Evolutionary conservation across 2,113 vertebrate species (phyloP).

Genomic region (Nansenia antarctica): DNA sequence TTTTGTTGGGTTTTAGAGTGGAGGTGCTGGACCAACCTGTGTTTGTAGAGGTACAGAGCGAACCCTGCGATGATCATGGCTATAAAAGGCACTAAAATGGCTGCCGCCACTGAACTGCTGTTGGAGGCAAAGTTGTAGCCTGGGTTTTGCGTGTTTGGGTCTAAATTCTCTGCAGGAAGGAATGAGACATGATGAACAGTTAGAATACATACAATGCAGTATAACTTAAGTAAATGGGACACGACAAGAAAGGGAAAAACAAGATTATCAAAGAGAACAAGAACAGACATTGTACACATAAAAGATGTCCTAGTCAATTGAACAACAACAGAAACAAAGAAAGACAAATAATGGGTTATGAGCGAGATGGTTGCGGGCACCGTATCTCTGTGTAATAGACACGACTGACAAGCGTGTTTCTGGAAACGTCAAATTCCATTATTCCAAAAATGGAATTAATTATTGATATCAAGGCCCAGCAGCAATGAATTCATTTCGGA

Average conservation of each 20-base stretch:
- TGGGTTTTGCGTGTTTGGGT: conserved; percentile 79
- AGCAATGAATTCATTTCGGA: conserved; percentile 58
- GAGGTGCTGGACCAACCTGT: no score
- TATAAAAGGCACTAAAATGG: conserved; percentile 99
- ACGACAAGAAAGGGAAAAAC: background rate
- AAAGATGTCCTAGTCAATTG: background rate
- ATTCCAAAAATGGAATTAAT: conserved; percentile 67
- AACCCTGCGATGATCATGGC: conserved; percentile 99
- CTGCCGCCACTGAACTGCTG: conserved; percentile 98
- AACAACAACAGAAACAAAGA: background rate
- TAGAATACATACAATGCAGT: background rate
- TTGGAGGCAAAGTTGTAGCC: conserved; percentile 95
- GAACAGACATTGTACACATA: background rate
- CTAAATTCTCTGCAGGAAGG: conserved; percentile 73
- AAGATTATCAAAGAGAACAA: background rate
- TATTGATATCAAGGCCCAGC: conserved; percentile 52
- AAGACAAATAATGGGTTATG: conserved; percentile 23
- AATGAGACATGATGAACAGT: background rate
- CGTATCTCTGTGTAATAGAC: conserved; percentile 25
- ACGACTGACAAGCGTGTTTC: conserved; percentile 24
- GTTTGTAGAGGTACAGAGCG: conserved; percentile 99
- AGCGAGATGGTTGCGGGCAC: conserved; percentile 8
- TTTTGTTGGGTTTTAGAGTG: no score
- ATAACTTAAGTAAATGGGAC: no score
- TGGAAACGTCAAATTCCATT: conserved; percentile 57